phyloP scores from a whole-genome alignment of 2,888 invertebrate genomes.

The Pammene aurita region DNA sequence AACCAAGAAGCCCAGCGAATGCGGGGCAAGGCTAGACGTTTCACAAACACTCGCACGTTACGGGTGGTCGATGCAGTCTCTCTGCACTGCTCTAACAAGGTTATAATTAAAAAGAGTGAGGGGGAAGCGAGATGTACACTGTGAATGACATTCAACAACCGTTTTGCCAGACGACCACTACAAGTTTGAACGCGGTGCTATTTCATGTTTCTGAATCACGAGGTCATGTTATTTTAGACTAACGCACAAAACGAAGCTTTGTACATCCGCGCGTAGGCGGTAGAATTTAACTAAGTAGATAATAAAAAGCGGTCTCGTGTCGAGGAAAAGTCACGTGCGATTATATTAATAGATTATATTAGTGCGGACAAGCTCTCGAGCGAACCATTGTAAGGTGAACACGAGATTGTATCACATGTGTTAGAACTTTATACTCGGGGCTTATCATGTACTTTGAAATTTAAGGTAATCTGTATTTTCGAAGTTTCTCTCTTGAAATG shows the following conservation, averaged over 20 bases:
- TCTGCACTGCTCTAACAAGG: conserved; percentile 17
- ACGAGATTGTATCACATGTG: not conserved
- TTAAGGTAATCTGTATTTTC: too few relatives aligned
- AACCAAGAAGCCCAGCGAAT: conserved; percentile 47
- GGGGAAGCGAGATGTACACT: not conserved
- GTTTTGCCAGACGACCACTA: not conserved
- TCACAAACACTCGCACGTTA: conserved; percentile 46
- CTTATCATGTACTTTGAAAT: too few relatives aligned
- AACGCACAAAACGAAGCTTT: not conserved
- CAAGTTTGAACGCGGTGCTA: not conserved
- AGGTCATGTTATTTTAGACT: not conserved
- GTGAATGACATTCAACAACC: not conserved
- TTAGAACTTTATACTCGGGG: too few relatives aligned
- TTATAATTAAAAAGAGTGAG: conserved; percentile 3
- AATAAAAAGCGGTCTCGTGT: conserved; percentile 30
- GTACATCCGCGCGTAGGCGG: not conserved
- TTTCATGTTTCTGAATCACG: not conserved
- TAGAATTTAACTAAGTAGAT: conserved; percentile 26
- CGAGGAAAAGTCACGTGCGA: conserved; percentile 33
- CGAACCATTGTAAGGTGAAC: not conserved
- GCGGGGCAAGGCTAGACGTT: conserved; percentile 49
- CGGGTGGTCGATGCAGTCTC: conserved; percentile 36
- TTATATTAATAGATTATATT: conserved; percentile 23
- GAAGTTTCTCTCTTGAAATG: too few relatives aligned
- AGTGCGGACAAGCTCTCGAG: not conserved